Base-by-base conservation (phyloP, 2,888 invertebrate species). In the Zaprionus bogoriensis region DNA sequence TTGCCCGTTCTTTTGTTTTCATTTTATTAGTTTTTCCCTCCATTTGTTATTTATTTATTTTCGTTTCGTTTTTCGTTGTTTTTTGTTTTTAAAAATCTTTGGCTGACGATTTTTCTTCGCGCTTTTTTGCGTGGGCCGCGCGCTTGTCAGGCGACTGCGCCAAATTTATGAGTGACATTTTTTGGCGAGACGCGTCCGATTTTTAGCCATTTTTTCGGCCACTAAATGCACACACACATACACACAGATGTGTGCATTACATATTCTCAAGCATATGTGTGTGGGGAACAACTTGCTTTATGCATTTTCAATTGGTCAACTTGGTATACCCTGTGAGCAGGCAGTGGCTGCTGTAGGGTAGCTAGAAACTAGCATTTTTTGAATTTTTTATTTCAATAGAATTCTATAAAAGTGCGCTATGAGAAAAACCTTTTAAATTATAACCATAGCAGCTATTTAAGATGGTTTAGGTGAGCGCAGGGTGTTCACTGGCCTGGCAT, bases 161-260 rank as follows among this genome's bases (percentile, higher is more conserved):
- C 76, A 75, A 80, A 80, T 80, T 80, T 80, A 80, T 81, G 87
- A 70, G 78, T 80, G 82, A 74, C 71, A 78, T 70, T 78, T 75
- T 75, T 61, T 83, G 81, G 66, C 84, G 66, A 61, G 63, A 59
- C 63, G 54, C 64, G 66, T 52, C 36, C 38, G 52, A 64, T 57
- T 61, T 67, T 74, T 47, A 64, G 53, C 45, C 51, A 52, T 59
- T 58, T 64, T 59, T 58, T 64, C 20, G 55, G 66, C 72, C 42
- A 51, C 66, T 63, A 54, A 51, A 70, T 55, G 27, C 47, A 54
- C 57, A 30, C 45, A 54, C 17, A 64, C 38, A 32, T 32, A 23
- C 44, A 44, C 22, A 30, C 30, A 38, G 25, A 6, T 5, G 10
- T 20, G 32, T 27, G 4, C 39, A 12, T 12, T 17, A 9, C 14